Evolutionary conservation across 2,797 vertebrate species (phyloP).

Genomic region (Taeniopygia guttata): DNA sequence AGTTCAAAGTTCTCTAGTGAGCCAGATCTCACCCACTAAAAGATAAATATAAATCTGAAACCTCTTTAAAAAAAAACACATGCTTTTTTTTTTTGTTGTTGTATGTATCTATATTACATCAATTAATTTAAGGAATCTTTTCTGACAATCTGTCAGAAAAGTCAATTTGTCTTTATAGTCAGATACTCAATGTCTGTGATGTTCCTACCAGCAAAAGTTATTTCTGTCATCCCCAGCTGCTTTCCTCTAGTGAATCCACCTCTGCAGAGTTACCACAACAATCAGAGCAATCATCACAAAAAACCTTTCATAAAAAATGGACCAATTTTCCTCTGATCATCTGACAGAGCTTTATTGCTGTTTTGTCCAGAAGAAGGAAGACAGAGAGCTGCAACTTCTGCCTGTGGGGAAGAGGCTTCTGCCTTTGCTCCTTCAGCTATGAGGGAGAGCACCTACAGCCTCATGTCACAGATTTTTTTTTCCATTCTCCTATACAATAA

Average conservation of each 20-base stretch:
- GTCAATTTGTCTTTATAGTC: constrained; percentile 10
- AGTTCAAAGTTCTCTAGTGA: background rate
- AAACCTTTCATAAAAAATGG: background rate
- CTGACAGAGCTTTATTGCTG: background rate
- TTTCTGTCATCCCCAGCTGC: constrained; percentile 11
- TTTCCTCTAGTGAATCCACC: background rate
- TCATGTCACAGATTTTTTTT: background rate
- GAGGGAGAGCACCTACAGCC: background rate
- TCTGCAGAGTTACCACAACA: constrained; percentile 7
- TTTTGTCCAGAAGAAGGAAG: background rate
- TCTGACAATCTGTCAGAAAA: constrained; percentile 47
- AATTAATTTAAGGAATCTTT: constrained; percentile 48
- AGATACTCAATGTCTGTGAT: background rate
- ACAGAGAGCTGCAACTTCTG: background rate
- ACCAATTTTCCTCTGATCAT: background rate
- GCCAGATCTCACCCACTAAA: background rate
- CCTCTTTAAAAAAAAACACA: background rate
- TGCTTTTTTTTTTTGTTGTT: background rate
- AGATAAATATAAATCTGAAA: constrained; percentile 14
- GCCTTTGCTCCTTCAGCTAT: background rate
- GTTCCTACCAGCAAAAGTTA: constrained; percentile 36
- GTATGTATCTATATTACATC: background rate
- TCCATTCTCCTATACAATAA: background rate
- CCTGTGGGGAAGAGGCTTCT: background rate
- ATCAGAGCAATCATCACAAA: background rate